Conservation (phyloP, 2,797 vertebrate species). For the Limnodromus scolopaceus region DNA sequence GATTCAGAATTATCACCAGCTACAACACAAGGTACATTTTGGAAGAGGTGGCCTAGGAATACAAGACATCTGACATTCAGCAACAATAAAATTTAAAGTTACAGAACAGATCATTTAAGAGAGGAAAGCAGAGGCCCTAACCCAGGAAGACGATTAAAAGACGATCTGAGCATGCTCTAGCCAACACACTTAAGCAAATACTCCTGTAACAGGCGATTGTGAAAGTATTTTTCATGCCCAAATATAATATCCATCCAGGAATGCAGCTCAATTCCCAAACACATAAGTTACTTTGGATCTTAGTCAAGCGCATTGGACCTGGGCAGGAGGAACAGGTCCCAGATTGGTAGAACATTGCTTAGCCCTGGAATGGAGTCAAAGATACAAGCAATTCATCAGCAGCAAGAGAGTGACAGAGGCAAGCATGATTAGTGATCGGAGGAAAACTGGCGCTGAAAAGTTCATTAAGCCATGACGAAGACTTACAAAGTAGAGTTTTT, state of each 20-base stretch:
- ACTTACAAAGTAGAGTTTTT: constrained; percentile 96
- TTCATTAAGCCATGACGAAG: constrained; percentile 70
- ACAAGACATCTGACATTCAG: neutral
- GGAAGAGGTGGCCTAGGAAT: neutral
- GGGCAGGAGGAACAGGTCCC: neutral
- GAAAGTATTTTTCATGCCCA: constrained; percentile 47
- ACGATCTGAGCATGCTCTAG: constrained; percentile 57
- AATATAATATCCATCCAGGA: neutral
- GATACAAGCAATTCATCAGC: constrained; percentile 66
- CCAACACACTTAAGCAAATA: constrained; percentile 23
- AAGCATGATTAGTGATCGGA: constrained; percentile 76
- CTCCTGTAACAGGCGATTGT: neutral
- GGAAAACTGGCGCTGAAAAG: constrained; percentile 57
- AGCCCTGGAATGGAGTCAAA: constrained; percentile 42
- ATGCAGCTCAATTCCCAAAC: constrained; percentile 10
- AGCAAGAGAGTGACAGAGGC: constrained; percentile 54
- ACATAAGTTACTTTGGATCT: neutral
- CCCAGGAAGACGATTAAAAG: neutral
- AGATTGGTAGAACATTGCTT: neutral
- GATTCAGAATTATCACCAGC: neutral
- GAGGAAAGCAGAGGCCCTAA: neutral
- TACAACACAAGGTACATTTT: neutral
- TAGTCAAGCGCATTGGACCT: neutral
- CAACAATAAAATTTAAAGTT: neutral
- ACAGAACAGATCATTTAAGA: rapidly evolving